phyloP scores from a whole-genome alignment of 1,140 invertebrate species.

The Drosophila seguyi region DNA sequence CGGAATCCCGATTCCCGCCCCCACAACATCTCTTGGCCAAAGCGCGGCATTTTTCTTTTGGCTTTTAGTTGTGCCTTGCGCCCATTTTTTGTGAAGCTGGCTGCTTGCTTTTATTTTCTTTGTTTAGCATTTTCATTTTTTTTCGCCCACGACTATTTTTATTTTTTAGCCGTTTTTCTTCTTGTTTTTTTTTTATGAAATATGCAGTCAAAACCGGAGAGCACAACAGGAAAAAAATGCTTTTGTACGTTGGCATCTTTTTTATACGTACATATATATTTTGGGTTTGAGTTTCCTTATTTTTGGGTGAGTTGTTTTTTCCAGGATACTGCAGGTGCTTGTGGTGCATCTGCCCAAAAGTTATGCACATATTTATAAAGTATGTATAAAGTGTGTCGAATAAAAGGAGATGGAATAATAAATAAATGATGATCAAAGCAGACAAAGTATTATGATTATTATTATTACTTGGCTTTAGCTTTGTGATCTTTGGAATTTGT shows the following conservation, averaged over 20 bases:
- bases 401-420: slow-evolving; percentile 37
- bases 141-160: slow-evolving; percentile 42
- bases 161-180: slow-evolving; percentile 26
- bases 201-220: slow-evolving; percentile 58
- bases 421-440: slow-evolving; percentile 45
- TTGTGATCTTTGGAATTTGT: not conserved
- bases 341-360: slow-evolving; percentile 44
- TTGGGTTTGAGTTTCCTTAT: slow-evolving; percentile 26
- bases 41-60: slow-evolving; percentile 72
- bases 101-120: slow-evolving; percentile 73
- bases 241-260: slow-evolving; percentile 61
- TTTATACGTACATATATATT: slow-evolving; percentile 16
- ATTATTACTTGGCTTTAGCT: not conserved
- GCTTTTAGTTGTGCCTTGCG: slow-evolving; percentile 62
- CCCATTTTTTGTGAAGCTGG: slow-evolving; percentile 68
- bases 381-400: slow-evolving; percentile 50
- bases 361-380: slow-evolving; percentile 66
- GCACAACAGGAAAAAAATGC: slow-evolving; percentile 49
- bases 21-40: not conserved
- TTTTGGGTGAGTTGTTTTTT: slow-evolving; percentile 20
- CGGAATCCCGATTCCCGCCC: not conserved
- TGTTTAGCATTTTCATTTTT: slow-evolving; percentile 77
- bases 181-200: slow-evolving; percentile 54
- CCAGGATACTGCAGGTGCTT: slow-evolving; percentile 72
- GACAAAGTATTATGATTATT: slow-evolving; percentile 3